Conservation (phyloP, 2,113 vertebrate species). For the Indicator maculatus region DNA sequence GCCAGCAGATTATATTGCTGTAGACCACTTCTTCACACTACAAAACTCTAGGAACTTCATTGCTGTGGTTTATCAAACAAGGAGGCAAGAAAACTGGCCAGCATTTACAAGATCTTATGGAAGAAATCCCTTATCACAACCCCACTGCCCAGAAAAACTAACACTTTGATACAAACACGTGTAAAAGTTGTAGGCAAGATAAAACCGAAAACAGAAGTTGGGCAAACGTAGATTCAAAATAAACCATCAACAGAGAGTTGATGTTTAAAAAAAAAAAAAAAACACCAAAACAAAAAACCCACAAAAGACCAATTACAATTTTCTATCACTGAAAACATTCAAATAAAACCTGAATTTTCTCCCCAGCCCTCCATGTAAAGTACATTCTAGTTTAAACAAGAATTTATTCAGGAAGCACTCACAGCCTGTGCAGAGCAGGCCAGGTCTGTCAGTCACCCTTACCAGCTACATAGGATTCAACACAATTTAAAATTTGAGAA, state of each 20-base stretch:
- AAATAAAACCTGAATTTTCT: not conserved
- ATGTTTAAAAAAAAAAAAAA: not conserved
- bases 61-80: not conserved
- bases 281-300: too few species aligned
- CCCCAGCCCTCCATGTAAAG: not conserved
- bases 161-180: not conserved
- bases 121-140: not conserved
- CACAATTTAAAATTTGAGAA: not conserved
- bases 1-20: not conserved
- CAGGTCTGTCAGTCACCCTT: not conserved
- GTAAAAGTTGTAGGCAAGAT: not conserved
- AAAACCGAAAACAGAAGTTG: not conserved
- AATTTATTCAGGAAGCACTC: not conserved
- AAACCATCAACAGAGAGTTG: not conserved
- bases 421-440: fast-evolving
- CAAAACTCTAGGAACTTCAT: not conserved
- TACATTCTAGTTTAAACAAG: not conserved
- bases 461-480: not conserved
- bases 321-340: not conserved
- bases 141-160: not conserved
- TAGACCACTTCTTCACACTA: fast-evolving
- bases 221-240: not conserved
- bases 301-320: not conserved
- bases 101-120: not conserved
- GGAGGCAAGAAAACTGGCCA: not conserved